phyloP scores from a whole-genome alignment of 2,797 vertebrate species.

The Tenualosa thibaudeaui region DNA sequence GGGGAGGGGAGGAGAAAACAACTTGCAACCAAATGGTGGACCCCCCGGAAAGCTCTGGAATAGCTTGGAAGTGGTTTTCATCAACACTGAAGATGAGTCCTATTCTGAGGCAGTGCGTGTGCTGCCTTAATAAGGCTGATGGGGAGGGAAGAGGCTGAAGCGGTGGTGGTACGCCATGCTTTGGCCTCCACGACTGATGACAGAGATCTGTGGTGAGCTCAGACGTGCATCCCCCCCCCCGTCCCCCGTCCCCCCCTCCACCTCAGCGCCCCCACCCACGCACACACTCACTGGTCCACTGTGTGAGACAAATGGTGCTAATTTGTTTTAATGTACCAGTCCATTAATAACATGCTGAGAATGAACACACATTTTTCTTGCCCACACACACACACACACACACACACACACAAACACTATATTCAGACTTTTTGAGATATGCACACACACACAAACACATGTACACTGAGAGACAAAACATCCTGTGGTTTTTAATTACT shows the following conservation, averaged over 20 bases:
- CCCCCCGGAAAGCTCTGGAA: not conserved
- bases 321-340: slow-evolving; percentile 41
- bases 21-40: not conserved
- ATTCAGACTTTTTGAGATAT: not conserved
- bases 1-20: not conserved
- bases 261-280: no score
- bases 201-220: not conserved
- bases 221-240: not conserved
- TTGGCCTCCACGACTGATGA: not conserved
- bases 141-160: not conserved
- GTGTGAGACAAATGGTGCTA: slow-evolving; percentile 37
- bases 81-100: not conserved
- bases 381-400: not conserved
- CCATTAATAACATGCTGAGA: slow-evolving; percentile 50
- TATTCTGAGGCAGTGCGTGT: not conserved
- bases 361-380: not conserved
- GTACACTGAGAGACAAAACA: slow-evolving; percentile 11
- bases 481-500: slow-evolving; percentile 47
- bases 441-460: not conserved
- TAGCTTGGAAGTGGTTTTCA: not conserved
- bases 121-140: not conserved
- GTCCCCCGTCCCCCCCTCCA: no score
- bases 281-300: not conserved
- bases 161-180: not conserved
- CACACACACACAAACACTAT: not conserved